Conservation (phyloP, 2,797 vertebrate species). For the Zalophus californianus region DNA sequence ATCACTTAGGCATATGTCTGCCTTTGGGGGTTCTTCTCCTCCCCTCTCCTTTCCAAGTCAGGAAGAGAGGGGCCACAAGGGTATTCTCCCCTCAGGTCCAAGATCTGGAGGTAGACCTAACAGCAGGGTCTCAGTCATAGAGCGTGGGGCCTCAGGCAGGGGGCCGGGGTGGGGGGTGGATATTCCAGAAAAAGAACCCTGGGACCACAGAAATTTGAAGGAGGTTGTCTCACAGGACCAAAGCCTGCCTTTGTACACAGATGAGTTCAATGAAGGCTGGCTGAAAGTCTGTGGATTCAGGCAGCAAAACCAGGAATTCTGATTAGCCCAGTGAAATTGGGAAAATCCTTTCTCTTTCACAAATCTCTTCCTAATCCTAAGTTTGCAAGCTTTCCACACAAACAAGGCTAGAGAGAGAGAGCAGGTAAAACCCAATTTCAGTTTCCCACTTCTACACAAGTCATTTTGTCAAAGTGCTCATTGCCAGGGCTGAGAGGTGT, state of each 20-base stretch:
- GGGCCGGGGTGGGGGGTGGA: accelerated
- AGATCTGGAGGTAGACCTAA: not conserved
- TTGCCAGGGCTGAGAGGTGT: not conserved
- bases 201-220: not conserved
- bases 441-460: not conserved
- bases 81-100: not conserved
- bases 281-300: not conserved
- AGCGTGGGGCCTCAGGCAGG: not conserved
- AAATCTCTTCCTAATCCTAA: slow-evolving; percentile 24
- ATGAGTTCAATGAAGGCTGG: not conserved
- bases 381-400: not conserved
- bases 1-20: not conserved
- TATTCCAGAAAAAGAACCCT: not conserved
- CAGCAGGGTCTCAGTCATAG: not conserved
- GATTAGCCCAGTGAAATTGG: not conserved
- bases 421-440: not conserved
- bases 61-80: not conserved
- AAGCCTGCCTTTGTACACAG: not conserved
- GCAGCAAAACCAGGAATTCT: not conserved
- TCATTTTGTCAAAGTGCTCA: not conserved
- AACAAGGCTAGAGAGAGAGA: not conserved
- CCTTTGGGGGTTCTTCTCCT: not conserved
- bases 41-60: not conserved
- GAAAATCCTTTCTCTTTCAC: not conserved
- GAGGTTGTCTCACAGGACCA: not conserved